Evolutionary conservation across 2,888 invertebrate genomes (phyloP).

Genomic region (Heliconius sara): DNA sequence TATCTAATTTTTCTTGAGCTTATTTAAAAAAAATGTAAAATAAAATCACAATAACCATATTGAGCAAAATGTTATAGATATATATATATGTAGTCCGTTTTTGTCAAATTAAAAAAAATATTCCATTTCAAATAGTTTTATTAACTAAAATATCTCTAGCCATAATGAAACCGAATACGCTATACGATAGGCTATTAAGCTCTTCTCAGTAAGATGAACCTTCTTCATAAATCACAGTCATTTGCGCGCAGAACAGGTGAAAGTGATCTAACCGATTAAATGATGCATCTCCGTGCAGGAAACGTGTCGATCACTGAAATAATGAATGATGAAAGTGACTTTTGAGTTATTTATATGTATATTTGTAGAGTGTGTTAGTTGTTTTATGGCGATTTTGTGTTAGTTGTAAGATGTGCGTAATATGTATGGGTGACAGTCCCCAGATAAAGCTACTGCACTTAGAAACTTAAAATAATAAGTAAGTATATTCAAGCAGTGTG

Average conservation of each 20-base stretch:
- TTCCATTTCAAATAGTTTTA: not conserved
- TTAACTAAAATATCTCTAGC: not conserved
- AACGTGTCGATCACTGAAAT: conserved; percentile 5
- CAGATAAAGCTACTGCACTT: no score
- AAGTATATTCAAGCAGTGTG: no score
- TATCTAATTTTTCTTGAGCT: no score
- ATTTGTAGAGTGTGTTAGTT: no score
- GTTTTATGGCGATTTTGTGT: no score
- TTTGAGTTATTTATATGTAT: not conserved
- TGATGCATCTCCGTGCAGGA: conserved; percentile 36
- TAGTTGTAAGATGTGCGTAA: no score
- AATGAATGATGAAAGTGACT: conserved; percentile 13
- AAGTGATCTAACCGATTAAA: conserved; percentile 48
- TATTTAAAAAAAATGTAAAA: no score
- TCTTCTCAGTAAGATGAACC: conserved; percentile 29
- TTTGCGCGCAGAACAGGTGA: conserved; percentile 43
- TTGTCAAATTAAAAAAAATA: not conserved
- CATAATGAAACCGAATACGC: conserved; percentile 18
- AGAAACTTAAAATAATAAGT: no score
- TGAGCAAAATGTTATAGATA: no score
- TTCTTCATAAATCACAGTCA: conserved; percentile 38
- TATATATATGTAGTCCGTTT: no score
- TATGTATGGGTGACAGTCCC: no score
- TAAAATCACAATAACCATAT: no score
- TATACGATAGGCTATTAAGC: conserved; percentile 34